These are phyloP conservation scores for Lonchura striata DNA, from an alignment of 2,113 vertebrate genomes.

Conservation along the genomic window DNA sequence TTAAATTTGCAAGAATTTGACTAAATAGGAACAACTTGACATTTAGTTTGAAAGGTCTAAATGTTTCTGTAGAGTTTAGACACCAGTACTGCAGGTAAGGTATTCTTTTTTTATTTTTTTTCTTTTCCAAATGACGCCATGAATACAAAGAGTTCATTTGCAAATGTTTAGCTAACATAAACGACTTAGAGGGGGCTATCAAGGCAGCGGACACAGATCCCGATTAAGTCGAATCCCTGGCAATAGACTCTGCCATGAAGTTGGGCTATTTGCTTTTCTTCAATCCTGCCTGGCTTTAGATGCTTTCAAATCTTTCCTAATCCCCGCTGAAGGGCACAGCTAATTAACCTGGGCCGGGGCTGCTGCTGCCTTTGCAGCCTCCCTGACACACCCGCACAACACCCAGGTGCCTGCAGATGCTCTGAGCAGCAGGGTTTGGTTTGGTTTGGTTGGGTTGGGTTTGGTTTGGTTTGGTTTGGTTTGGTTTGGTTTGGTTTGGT, in stretches of 20 bases:
- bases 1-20: constrained; percentile 48
- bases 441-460: too few species aligned
- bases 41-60: constrained; percentile 53
- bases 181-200: not conserved
- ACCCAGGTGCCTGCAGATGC: not conserved
- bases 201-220: not conserved
- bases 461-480: too few species aligned
- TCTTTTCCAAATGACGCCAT: not conserved
- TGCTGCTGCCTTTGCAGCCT: not conserved
- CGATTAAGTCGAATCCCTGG: not conserved
- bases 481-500: not conserved
- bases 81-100: not conserved
- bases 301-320: constrained; percentile 6
- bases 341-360: not conserved
- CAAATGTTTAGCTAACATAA: constrained; percentile 28
- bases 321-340: constrained; percentile 10
- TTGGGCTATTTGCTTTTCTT: constrained; percentile 11
- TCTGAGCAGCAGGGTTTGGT: not conserved
- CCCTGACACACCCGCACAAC: not conserved
- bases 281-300: constrained; percentile 15
- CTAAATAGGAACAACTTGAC: constrained; percentile 51
- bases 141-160: constrained; percentile 8
- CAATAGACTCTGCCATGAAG: not conserved
- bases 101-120: not conserved
- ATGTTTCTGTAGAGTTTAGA: constrained; percentile 19